Percentiles rank a stretch among this genome's conserved stretches.
These are phyloP conservation scores for Antitype chi DNA, from an alignment of 2,888 invertebrate genomes.

Conservation along the genomic window DNA sequence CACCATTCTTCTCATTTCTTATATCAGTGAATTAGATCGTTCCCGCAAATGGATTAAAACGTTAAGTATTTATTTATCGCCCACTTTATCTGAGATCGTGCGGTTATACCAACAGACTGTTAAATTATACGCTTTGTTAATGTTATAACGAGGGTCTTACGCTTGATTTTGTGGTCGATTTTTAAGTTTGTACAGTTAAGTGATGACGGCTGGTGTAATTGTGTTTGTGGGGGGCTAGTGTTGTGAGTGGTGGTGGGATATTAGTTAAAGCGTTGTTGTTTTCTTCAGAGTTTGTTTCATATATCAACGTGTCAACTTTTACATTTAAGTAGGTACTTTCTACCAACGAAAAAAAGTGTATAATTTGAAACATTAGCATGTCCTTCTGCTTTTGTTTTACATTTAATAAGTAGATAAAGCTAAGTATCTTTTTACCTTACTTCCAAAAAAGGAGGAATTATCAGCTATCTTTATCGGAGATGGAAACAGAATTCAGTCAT, in stretches of 20 bases:
- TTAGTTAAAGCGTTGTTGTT: not conserved
- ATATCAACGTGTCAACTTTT: not conserved
- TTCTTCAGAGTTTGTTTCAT: not conserved
- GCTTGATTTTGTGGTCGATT: conserved; percentile 63
- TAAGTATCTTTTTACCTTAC: no score
- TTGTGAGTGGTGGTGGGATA: conserved; percentile 2
- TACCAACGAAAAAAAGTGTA: not conserved
- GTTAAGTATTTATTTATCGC: conserved; percentile 89
- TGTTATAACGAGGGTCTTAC: conserved; percentile 65
- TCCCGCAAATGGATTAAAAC: conserved; percentile 86
- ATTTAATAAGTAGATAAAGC: no score
- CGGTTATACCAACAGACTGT: conserved; percentile 85
- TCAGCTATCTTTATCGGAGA: no score
- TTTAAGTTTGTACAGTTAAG: conserved; percentile 62
- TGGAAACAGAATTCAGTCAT: no score
- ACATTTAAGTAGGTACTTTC: not conserved
- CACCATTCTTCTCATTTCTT: conserved; percentile 80
- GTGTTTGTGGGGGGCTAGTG: conserved; percentile 52
- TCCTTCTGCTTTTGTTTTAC: not conserved
- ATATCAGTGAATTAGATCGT: conserved; percentile 82
- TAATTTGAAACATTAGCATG: not conserved
- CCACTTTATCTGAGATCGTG: conserved; percentile 83
- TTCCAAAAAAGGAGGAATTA: no score
- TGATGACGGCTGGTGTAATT: conserved; percentile 59
- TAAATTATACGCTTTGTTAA: conserved; percentile 86